These are phyloP conservation scores for Chironomus tentans DNA, from an alignment of 2,888 invertebrate genomes.

Conservation along the genomic window DNA sequence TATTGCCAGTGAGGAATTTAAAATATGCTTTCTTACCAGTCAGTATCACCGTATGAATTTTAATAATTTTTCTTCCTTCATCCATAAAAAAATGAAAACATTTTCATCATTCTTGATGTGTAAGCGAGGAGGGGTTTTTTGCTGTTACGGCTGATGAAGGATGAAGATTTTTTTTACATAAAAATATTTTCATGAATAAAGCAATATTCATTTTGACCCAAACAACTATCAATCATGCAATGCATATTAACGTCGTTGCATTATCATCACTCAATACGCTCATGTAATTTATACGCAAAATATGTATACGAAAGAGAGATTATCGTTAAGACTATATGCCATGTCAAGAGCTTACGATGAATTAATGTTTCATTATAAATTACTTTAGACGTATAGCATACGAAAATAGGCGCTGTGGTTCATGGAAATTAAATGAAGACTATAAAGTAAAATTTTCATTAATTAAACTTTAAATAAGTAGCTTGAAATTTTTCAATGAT, in stretches of 20 bases:
- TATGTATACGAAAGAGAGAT: not conserved
- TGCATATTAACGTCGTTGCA: conserved; percentile 24
- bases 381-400: not conserved
- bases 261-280: conserved; percentile 2
- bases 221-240: conserved; percentile 25
- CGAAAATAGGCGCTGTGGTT: too few relatives aligned
- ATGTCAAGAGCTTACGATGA: not conserved
- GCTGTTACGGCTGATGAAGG: not conserved
- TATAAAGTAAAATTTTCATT: too few relatives aligned
- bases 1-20: not conserved
- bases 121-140: not conserved
- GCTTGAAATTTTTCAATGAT: too few relatives aligned
- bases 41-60: not conserved
- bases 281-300: not conserved
- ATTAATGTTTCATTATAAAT: not conserved
- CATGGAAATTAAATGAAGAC: too few relatives aligned
- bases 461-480: too few relatives aligned
- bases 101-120: not conserved
- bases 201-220: conserved; percentile 16
- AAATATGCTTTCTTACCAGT: not conserved
- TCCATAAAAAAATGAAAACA: not conserved
- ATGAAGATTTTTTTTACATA: not conserved
- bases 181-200: not conserved
- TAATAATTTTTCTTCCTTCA: not conserved
- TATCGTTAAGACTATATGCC: not conserved